These are phyloP conservation scores for Chironomus tepperi DNA, from an alignment of 1,140 invertebrate genomes.

Conservation along the genomic window DNA sequence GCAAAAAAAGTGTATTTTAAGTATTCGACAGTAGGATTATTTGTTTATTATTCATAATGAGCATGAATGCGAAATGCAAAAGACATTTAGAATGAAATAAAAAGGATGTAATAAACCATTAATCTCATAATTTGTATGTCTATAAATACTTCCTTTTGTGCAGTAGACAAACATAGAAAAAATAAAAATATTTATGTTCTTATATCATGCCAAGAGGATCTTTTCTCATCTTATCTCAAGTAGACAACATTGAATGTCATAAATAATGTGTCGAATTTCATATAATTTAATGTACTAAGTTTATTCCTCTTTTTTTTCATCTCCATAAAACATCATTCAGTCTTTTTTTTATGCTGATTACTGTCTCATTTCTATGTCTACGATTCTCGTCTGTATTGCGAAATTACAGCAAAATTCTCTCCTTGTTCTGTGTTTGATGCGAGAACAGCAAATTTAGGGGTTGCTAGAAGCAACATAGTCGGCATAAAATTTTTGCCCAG, in stretches of 20 bases:
- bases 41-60: too few relatives aligned
- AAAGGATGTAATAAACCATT: background rate
- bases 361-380: background rate
- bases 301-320: background rate
- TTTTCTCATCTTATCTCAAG: background rate
- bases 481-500: background rate
- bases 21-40: too few relatives aligned
- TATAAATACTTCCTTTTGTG: too few relatives aligned
- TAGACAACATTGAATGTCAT: background rate
- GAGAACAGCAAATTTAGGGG: background rate
- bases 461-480: background rate
- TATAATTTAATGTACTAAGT: too few relatives aligned
- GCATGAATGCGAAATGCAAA: too few relatives aligned
- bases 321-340: background rate
- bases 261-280: conserved; percentile 2
- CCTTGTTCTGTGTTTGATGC: background rate
- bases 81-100: background rate
- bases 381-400: background rate
- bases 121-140: background rate
- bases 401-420: background rate
- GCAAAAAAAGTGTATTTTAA: too few relatives aligned
- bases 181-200: background rate
- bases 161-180: too few relatives aligned
- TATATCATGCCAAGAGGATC: background rate
- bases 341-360: conserved; percentile 12